A percentile compares a stretch with the other conserved stretches of the same genome.
phyloP scores from a whole-genome alignment of 2,797 vertebrate genomes.

The Hirundo rustica region DNA sequence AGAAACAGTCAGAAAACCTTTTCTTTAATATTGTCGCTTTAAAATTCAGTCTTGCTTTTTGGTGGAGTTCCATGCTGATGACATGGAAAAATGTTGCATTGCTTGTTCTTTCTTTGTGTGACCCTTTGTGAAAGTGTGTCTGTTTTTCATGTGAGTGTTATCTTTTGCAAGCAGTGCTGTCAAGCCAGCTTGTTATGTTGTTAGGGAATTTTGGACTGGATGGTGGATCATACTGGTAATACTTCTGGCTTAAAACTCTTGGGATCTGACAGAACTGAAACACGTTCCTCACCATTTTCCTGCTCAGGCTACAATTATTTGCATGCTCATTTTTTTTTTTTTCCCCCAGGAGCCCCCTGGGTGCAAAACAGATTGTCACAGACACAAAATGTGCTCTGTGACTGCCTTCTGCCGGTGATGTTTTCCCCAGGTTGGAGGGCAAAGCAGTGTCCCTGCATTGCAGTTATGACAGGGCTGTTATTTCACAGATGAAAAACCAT shows the following conservation, averaged over 20 bases:
- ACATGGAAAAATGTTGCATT: background rate
- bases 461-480: background rate
- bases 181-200: background rate
- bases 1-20: background rate
- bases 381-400: background rate
- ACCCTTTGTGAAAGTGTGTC: background rate
- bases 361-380: background rate
- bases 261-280: background rate
- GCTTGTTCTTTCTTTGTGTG: background rate
- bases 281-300: background rate
- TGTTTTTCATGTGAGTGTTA: background rate
- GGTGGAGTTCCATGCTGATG: background rate
- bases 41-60: background rate
- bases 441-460: background rate
- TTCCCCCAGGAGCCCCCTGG: background rate
- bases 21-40: background rate
- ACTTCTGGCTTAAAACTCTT: background rate
- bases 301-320: background rate
- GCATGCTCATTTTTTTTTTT: fast-evolving
- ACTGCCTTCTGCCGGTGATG: background rate
- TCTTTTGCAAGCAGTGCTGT: background rate
- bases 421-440: background rate
- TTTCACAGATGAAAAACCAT: background rate
- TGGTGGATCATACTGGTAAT: background rate
- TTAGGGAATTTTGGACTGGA: background rate